phyloP scores from a whole-genome alignment of 2,113 vertebrate genomes.

The Syngnathus floridae region DNA sequence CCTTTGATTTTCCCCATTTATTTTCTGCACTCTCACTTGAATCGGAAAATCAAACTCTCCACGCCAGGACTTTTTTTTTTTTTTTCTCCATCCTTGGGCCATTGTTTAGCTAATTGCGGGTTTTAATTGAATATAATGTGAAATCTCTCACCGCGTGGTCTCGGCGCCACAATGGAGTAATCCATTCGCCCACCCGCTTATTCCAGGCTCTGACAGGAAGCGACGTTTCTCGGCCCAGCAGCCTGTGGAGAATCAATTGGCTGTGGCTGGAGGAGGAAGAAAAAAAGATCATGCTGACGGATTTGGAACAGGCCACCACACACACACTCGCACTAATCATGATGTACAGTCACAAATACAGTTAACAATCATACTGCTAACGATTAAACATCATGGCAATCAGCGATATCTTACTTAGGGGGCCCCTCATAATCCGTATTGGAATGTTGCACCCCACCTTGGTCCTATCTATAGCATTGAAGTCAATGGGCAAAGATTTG shows the following conservation, averaged over 20 bases:
- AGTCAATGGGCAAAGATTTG: no score
- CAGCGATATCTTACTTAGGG: no score
- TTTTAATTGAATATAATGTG: constrained; percentile 59
- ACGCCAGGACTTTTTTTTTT: background rate
- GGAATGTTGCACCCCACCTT: no score
- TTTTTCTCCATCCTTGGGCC: background rate
- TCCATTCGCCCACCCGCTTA: constrained; percentile 59
- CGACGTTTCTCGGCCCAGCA: constrained; percentile 37
- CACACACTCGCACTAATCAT: background rate
- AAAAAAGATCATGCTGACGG: constrained; percentile 34
- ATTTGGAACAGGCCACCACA: constrained; percentile 26
- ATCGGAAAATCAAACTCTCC: background rate
- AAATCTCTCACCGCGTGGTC: constrained; percentile 48
- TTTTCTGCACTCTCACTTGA: background rate
- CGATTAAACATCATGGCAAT: no score
- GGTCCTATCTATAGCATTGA: no score
- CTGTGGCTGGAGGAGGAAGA: constrained; percentile 32
- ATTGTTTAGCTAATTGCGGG: constrained; percentile 53
- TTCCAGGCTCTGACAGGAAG: constrained; percentile 51
- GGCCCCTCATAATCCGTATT: no score
- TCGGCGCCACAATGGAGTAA: constrained; percentile 47
- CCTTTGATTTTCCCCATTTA: background rate
- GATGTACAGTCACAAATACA: background rate
- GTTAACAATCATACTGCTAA: no score
- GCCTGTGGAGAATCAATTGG: constrained; percentile 56